Evolutionary conservation across 1,140 invertebrate species (phyloP).

Genomic region (Fopius arisanus): DNA sequence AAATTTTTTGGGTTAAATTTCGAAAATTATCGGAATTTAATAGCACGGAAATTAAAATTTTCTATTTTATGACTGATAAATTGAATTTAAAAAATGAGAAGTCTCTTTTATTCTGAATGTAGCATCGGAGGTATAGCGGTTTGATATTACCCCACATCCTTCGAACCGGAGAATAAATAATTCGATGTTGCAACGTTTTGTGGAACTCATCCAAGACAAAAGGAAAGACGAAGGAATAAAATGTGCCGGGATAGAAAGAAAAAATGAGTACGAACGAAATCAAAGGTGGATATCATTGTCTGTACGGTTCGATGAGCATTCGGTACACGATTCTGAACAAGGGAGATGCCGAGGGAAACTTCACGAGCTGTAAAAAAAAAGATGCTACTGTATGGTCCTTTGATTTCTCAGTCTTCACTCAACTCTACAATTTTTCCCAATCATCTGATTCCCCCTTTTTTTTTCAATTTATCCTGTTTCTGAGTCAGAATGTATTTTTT

Average conservation of each 20-base stretch:
- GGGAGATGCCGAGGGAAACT: neutral
- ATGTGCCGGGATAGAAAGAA: neutral
- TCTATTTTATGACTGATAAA: too few species aligned
- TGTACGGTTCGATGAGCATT: conserved; percentile 22
- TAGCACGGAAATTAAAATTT: too few species aligned
- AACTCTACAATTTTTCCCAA: neutral
- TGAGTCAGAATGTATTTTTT: neutral
- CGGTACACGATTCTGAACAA: conserved; percentile 5
- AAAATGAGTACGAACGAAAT: neutral
- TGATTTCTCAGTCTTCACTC: neutral
- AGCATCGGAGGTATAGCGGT: too few species aligned
- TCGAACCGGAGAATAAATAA: neutral
- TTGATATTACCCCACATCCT: too few species aligned
- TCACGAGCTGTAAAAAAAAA: neutral
- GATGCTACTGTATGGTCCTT: neutral
- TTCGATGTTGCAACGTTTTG: neutral
- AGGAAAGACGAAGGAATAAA: neutral
- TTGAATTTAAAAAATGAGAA: too few species aligned
- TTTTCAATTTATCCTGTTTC: neutral
- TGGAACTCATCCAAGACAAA: neutral
- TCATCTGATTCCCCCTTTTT: neutral
- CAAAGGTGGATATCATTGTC: conserved; percentile 9
- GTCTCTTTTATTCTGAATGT: too few species aligned
- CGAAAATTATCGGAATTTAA: too few species aligned
- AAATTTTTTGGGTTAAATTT: too few species aligned